Percentiles rank a stretch among this genome's conserved stretches.
Conservation (phyloP, 2,888 invertebrate species). For the Xestia ashworthii region DNA sequence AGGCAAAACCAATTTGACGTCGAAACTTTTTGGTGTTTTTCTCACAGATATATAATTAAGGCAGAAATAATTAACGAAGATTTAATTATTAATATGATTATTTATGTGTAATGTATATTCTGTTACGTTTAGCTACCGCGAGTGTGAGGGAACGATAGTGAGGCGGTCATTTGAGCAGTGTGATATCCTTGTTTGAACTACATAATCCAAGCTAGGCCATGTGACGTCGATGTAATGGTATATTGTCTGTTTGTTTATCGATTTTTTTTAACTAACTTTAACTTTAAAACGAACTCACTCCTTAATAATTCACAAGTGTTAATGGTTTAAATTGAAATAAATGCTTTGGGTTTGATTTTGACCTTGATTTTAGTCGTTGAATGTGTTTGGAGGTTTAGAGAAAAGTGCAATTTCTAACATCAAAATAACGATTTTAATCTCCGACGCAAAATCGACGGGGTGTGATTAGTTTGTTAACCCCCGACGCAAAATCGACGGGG, state of each 20-base stretch:
- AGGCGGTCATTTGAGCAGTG: constrained; percentile 39
- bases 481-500: too few species aligned
- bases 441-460: too few species aligned
- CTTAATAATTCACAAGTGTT: background rate
- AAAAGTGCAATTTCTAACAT: too few species aligned
- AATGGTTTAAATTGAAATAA: background rate
- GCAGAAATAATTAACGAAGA: background rate
- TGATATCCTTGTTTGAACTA: constrained; percentile 63
- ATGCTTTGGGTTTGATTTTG: background rate
- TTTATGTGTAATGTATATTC: constrained; percentile 11
- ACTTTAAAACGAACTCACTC: background rate
- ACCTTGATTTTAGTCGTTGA: too few species aligned
- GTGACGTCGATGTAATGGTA: constrained; percentile 45
- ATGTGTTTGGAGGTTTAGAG: too few species aligned
- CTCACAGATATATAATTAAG: background rate
- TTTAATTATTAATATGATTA: background rate
- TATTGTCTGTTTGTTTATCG: constrained; percentile 40
- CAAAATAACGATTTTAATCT: too few species aligned
- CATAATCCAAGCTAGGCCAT: constrained; percentile 43
- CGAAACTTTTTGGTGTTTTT: constrained; percentile 8
- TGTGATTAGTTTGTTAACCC: too few species aligned
- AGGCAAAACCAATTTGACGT: background rate
- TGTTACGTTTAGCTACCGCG: constrained; percentile 38
- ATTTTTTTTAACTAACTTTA: background rate
- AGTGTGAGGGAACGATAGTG: constrained; percentile 45